Percentiles rank a stretch among this genome's conserved stretches.
These are phyloP conservation scores for Portunus trituberculatus DNA, from an alignment of 1,140 invertebrate genomes.

Conservation along the genomic window DNA sequence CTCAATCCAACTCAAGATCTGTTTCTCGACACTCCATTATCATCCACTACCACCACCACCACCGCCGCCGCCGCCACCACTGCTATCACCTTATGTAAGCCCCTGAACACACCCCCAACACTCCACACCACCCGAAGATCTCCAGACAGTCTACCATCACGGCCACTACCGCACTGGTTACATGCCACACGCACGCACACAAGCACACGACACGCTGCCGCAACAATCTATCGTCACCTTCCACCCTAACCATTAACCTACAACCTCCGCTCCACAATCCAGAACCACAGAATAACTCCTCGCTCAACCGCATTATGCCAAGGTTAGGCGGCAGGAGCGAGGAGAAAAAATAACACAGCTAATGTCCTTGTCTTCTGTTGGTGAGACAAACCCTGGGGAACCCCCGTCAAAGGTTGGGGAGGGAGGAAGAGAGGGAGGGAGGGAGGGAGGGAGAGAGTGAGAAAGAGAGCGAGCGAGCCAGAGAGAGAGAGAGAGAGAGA, in stretches of 20 bases:
- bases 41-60: background rate
- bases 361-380: background rate
- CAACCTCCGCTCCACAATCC: background rate
- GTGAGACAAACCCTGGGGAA: background rate
- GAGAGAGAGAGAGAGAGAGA: constrained; percentile 4
- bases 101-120: too few relatives aligned
- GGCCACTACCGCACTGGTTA: too few relatives aligned
- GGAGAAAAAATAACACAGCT: background rate
- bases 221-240: too few relatives aligned
- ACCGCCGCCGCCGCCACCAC: background rate
- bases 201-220: too few relatives aligned
- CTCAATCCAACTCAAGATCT: too few relatives aligned
- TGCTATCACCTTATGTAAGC: too few relatives aligned
- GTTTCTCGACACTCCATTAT: background rate
- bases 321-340: background rate
- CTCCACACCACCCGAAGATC: too few relatives aligned
- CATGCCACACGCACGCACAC: too few relatives aligned
- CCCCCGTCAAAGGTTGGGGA: background rate
- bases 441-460: background rate
- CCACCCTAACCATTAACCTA: background rate
- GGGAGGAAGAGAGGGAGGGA: background rate
- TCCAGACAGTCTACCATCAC: too few relatives aligned
- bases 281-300: background rate
- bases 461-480: background rate
- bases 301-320: background rate